Evolutionary conservation across 2,888 invertebrate species (phyloP).

Genomic region (Dioctria linearis): DNA sequence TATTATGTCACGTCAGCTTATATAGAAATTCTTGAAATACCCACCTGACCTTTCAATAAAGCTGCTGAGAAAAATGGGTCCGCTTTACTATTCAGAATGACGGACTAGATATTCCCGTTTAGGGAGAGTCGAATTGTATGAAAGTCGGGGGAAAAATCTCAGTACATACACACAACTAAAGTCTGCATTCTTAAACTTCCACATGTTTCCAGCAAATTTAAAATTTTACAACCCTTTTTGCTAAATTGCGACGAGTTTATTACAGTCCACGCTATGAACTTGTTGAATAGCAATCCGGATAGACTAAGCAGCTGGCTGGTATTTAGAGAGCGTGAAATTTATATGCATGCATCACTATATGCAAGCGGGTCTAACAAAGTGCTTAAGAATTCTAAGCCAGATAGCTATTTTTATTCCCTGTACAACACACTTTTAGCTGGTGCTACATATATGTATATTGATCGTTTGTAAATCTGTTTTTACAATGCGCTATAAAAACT

Average conservation of each 20-base stretch:
- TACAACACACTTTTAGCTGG: not conserved
- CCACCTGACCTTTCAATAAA: constrained; percentile 42
- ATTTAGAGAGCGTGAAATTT: not conserved
- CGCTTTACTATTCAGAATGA: not conserved
- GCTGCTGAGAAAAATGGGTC: not conserved
- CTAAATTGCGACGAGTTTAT: constrained; percentile 15
- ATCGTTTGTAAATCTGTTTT: constrained; percentile 41
- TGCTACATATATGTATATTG: not conserved
- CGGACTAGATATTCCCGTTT: not conserved
- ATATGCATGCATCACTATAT: not conserved
- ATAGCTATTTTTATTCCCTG: constrained; percentile 3
- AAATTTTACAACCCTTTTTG: constrained; percentile 37
- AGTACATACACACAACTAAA: not conserved
- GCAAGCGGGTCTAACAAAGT: not conserved
- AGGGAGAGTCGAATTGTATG: not conserved
- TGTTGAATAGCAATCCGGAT: not conserved
- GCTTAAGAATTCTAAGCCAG: not conserved
- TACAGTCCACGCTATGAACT: constrained; percentile 11
- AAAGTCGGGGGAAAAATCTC: not conserved
- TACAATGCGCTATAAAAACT: constrained; percentile 44
- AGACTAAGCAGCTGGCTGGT: not conserved
- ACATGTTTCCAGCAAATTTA: not conserved
- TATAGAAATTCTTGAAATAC: constrained; percentile 45
- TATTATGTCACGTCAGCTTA: constrained; percentile 38
- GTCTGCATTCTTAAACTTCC: not conserved